Evolutionary conservation across 1,140 invertebrate species (phyloP), one percentile per base, ranked within the genome.

Genomic region (Drosophila micromelanica): DNA sequence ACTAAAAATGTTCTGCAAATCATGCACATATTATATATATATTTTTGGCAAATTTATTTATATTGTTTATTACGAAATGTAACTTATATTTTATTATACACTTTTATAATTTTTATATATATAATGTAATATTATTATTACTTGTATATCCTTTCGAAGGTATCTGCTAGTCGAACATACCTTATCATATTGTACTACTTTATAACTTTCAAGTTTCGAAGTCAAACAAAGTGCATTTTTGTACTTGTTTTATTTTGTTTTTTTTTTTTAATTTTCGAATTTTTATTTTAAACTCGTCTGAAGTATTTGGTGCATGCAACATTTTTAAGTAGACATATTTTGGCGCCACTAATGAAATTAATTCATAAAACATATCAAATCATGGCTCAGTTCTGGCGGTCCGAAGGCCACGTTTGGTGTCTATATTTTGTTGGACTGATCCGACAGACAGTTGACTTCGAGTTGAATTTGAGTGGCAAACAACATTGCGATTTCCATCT

Each of bases 281-380:
- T 11, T 15, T n/a, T n/a, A n/a, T n/a, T 17, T 11, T 20, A 27
- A 7, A 12, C 23, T 9, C 37, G 9, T 15, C 20, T 23, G 12
- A 54, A 63, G 23, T 63, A 63, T 70, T 62, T 64, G 55, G 35
- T 52, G 37, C 48, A 46, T 59, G 42, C 59, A 63, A 48, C 49
- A 51, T 51, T 35, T 35, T 68, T 23, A 38, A 30, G 35, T 55
- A 8, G 27, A 8, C 62, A 56, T 48, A 32, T 48, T 56, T 48
- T 11, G 27, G 4, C 12, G 5, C 42, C 32, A 13, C 43, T 57
- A 57, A 57, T 57, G 43, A 49, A 63, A 46, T 32, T 52, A 49
- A 51, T 60, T 12, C 27, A 46, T 62, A 13, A 61, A 32, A 15
- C 8, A 27, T 37, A 15, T 13, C 27, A 51, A 35, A 52, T 45